Evolutionary conservation across 2,888 invertebrate species (phyloP).

Genomic region (Oasisia sp.): DNA sequence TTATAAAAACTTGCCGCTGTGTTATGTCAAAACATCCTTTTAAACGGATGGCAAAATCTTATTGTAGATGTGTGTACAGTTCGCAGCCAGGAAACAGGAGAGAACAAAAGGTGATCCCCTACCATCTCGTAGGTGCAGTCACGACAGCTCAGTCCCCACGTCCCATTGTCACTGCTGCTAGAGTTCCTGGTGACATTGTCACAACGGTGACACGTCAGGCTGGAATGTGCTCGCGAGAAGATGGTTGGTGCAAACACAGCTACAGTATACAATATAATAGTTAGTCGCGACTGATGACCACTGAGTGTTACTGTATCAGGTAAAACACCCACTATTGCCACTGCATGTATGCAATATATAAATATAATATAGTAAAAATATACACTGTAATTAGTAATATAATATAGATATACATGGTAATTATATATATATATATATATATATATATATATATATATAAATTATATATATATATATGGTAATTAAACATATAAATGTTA

Average conservation of each 20-base stretch:
- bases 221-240: conserved; percentile 57
- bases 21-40: no score
- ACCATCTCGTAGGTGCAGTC: conserved; percentile 27
- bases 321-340: not conserved
- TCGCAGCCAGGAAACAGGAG: not conserved
- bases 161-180: not conserved
- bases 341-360: no score
- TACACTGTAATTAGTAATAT: no score
- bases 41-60: no score
- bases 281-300: not conserved
- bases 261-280: conserved; percentile 37
- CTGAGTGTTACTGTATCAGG: not conserved
- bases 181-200: not conserved
- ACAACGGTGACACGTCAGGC: conserved; percentile 45
- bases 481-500: no score
- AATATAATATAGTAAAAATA: no score
- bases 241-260: conserved; percentile 59
- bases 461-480: no score
- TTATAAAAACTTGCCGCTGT: no score
- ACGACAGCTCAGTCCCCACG: conserved; percentile 14
- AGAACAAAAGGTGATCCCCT: not conserved
- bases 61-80: no score
- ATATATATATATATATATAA: no score
- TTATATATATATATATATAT: no score
- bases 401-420: no score